Percentiles rank a stretch among this genome's conserved stretches.
phyloP scores from a whole-genome alignment of 2,113 vertebrate species.

The Lepus timidus region DNA sequence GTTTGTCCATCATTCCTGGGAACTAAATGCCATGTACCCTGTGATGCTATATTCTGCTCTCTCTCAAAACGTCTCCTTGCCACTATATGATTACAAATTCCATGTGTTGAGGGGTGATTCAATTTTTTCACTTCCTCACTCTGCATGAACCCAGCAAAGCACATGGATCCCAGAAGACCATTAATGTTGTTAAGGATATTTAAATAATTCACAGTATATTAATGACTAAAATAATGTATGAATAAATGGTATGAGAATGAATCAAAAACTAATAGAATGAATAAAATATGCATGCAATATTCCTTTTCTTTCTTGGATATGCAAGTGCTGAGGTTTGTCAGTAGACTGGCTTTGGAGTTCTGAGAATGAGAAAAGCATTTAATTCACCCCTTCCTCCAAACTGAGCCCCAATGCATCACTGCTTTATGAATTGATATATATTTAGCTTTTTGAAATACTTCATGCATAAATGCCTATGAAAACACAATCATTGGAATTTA shows the following conservation, averaged over 20 bases:
- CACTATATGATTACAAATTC: neutral
- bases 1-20: neutral
- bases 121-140: neutral
- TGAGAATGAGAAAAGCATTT: neutral
- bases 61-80: neutral
- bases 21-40: neutral
- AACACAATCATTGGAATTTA: too few species aligned
- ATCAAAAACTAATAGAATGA: neutral
- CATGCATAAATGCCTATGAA: too few species aligned
- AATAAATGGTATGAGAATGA: too few species aligned
- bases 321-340: neutral
- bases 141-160: neutral
- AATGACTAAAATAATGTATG: neutral
- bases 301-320: neutral
- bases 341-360: neutral
- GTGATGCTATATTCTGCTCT: neutral
- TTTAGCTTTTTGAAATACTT: neutral
- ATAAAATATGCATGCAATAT: neutral
- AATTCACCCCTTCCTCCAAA: neutral
- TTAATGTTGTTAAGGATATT: neutral
- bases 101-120: neutral
- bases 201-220: neutral
- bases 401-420: neutral
- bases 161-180: neutral
- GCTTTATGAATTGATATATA: neutral